Percentiles rank a stretch among this genome's conserved stretches.
These are phyloP conservation scores for Acrobasis repandana DNA, from an alignment of 2,888 invertebrate genomes.

Conservation along the genomic window DNA sequence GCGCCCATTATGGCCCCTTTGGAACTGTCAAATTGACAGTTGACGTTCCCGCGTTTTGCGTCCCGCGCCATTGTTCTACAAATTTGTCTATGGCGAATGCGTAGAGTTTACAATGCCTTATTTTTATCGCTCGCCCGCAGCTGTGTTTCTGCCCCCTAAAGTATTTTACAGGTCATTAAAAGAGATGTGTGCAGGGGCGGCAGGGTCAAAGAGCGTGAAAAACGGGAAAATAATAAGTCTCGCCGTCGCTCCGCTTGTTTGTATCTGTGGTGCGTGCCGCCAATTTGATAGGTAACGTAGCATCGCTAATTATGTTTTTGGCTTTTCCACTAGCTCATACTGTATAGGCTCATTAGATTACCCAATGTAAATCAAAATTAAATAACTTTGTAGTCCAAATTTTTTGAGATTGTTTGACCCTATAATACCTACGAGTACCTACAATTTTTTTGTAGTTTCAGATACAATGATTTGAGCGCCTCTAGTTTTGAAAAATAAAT, in stretches of 20 bases:
- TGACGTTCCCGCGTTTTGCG: slow-evolving; percentile 50
- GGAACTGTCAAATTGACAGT: slow-evolving; percentile 71
- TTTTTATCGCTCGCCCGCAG: slow-evolving; percentile 34
- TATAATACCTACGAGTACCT: too few relatives aligned
- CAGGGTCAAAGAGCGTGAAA: slow-evolving; percentile 53
- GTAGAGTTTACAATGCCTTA: slow-evolving; percentile 29
- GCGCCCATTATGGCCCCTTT: slow-evolving; percentile 47
- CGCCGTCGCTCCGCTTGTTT: slow-evolving; percentile 13
- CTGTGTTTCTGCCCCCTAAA: slow-evolving; percentile 42
- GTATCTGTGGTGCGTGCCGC: slow-evolving; percentile 20
- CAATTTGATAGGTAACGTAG: slow-evolving; percentile 18
- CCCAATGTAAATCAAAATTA: neutral
- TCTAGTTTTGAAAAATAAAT: too few relatives aligned
- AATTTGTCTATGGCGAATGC: slow-evolving; percentile 19
- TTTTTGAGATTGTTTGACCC: too few relatives aligned
- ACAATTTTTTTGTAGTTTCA: too few relatives aligned
- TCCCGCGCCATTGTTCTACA: slow-evolving; percentile 30
- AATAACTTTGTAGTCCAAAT: too few relatives aligned
- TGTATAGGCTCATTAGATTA: neutral
- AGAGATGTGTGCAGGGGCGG: slow-evolving; percentile 43
- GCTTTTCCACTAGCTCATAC: neutral
- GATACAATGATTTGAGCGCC: too few relatives aligned
- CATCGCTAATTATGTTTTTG: neutral
- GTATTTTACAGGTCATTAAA: slow-evolving; percentile 60
- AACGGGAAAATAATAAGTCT: slow-evolving; percentile 49